Conservation (phyloP, 2,113 vertebrate genomes). For the Orthochromis indermauri region DNA sequence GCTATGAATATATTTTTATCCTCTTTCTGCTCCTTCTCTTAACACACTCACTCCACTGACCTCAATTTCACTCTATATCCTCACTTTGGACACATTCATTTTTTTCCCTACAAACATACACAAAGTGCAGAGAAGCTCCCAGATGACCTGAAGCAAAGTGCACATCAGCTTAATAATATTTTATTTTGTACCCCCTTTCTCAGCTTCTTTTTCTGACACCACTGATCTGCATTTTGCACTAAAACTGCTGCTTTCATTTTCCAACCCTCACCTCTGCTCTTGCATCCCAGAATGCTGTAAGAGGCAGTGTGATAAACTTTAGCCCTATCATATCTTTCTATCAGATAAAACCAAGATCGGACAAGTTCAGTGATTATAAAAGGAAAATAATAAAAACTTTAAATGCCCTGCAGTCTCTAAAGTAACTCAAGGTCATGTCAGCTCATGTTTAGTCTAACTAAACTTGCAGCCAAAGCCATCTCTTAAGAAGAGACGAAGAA, state of each 20-base stretch:
- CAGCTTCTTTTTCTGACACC: neutral
- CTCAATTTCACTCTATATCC: slow-evolving; percentile 8
- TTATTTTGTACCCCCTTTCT: neutral
- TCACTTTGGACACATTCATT: neutral
- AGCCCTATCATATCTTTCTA: neutral
- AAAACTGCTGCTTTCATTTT: neutral
- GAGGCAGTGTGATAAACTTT: neutral
- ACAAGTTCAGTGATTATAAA: neutral
- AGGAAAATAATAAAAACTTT: neutral
- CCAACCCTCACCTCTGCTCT: neutral
- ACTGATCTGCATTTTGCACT: slow-evolving; percentile 26
- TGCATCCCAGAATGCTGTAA: neutral
- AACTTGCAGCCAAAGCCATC: neutral
- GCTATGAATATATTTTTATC: neutral
- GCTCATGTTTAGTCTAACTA: neutral
- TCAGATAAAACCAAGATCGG: neutral
- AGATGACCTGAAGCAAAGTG: neutral
- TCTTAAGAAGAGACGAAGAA: neutral
- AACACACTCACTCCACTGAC: neutral
- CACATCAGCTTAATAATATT: neutral
- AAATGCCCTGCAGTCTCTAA: neutral
- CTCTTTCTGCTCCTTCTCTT: neutral
- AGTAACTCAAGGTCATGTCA: slow-evolving; percentile 13
- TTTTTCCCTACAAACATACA: neutral
- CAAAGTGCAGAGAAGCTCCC: neutral